Percentiles rank a stretch among this genome's conserved stretches.
Evolutionary conservation across 2,113 vertebrate genomes (phyloP).

Genomic region (Melanostigma gelatinosum): DNA sequence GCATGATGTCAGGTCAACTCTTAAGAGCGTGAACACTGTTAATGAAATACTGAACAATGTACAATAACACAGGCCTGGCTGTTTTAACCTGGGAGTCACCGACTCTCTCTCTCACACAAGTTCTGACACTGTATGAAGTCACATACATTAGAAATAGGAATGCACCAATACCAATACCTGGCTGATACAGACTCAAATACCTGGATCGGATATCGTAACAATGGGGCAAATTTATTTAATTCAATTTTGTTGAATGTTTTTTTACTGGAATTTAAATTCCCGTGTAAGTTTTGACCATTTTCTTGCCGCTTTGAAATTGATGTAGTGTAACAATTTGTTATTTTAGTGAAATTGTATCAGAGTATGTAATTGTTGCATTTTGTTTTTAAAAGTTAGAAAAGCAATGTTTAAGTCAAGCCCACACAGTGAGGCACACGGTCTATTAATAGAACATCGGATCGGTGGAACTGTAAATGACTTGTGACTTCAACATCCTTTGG

Average conservation of each 20-base stretch:
- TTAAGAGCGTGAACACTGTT: conserved; percentile 64
- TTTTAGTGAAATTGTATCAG: too few relatives aligned
- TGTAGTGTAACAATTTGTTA: too few relatives aligned
- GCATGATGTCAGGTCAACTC: conserved; percentile 76
- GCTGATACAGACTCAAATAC: too few relatives aligned
- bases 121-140: background rate
- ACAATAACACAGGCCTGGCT: conserved; percentile 63
- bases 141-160: conserved; percentile 14
- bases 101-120: background rate
- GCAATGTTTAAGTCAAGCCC: background rate
- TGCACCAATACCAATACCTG: background rate
- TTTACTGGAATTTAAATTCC: too few relatives aligned
- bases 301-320: too few relatives aligned
- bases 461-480: background rate
- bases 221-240: too few relatives aligned
- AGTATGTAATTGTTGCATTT: background rate
- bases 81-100: conserved; percentile 69
- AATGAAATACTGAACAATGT: conserved; percentile 78
- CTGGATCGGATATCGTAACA: too few relatives aligned
- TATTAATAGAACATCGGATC: background rate
- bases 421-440: background rate
- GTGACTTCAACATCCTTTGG: background rate
- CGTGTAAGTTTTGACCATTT: too few relatives aligned
- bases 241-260: too few relatives aligned
- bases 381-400: background rate